A percentile compares a stretch with the other conserved stretches of the same genome.
phyloP scores from a whole-genome alignment of 2,113 vertebrate species.

The Heterocephalus glaber region DNA sequence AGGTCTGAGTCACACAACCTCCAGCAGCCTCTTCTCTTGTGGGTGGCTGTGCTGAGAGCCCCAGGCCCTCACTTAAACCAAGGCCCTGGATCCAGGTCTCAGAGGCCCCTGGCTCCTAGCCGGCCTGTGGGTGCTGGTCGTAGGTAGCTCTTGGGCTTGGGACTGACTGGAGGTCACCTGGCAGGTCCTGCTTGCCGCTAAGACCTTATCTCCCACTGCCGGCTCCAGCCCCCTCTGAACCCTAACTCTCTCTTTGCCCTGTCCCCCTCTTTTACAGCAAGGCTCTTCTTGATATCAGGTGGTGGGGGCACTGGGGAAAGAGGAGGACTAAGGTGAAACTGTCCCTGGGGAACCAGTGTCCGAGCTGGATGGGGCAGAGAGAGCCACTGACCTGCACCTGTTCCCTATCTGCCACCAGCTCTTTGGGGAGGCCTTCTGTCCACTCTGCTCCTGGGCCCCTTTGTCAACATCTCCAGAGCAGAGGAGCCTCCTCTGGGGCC shows the following conservation, averaged over 20 bases:
- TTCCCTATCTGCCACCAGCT: not conserved
- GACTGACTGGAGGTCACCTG: not conserved
- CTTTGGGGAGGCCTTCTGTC: not conserved
- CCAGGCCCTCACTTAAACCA: not conserved
- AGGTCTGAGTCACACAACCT: not conserved
- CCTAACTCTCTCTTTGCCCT: not conserved
- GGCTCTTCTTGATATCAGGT: not conserved
- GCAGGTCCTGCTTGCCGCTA: not conserved
- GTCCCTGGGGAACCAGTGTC: not conserved
- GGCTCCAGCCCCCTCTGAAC: not conserved
- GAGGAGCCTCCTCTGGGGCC: not conserved
- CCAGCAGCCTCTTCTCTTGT: not conserved
- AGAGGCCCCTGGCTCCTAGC: not conserved
- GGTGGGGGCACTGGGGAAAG: not conserved
- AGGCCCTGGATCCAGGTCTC: not conserved
- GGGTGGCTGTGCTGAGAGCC: not conserved
- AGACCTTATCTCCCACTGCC: not conserved
- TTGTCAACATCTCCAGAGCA: not conserved
- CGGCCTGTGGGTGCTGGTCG: not conserved
- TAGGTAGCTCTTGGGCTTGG: not conserved
- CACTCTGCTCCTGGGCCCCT: not conserved
- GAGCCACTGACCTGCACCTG: not conserved
- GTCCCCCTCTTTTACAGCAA: not conserved
- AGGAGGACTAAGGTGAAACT: not conserved
- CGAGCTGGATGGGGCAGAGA: not conserved